These are phyloP conservation scores for Peromyscus maniculatus DNA, from an alignment of 2,113 vertebrate genomes.

Conservation along the genomic window DNA sequence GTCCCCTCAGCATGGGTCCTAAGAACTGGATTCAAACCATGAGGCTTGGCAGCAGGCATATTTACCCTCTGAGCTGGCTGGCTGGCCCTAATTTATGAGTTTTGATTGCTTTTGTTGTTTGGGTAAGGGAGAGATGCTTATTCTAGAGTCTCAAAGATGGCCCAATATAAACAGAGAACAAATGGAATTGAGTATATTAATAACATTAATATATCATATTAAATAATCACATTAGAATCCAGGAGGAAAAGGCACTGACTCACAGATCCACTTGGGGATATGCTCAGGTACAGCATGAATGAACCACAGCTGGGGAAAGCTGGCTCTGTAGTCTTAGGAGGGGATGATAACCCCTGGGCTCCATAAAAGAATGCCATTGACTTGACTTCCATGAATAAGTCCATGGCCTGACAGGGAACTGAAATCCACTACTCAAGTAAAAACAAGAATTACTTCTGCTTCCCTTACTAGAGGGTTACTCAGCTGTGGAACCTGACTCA, in stretches of 20 bases:
- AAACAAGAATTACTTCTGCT: not conserved
- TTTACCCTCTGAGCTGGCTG: not conserved
- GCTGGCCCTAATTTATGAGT: not conserved
- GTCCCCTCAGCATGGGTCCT: not conserved
- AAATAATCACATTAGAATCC: not conserved
- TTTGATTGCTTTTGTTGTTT: not conserved
- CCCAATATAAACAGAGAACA: not conserved
- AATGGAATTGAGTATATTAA: not conserved
- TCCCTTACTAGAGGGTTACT: not conserved
- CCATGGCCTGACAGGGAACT: not conserved
- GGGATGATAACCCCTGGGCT: not conserved
- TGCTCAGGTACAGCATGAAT: not conserved
- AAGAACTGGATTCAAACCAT: not conserved
- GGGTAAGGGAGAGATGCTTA: not conserved
- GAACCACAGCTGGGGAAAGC: not conserved
- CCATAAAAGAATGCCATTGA: not conserved
- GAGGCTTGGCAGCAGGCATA: not conserved
- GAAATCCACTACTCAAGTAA: not conserved
- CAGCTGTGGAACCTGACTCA: not conserved
- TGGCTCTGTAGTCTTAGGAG: not conserved
- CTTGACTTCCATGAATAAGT: constrained; percentile 21
- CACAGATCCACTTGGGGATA: not conserved
- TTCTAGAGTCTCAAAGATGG: not conserved
- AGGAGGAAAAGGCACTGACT: not conserved
- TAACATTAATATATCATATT: not conserved